Evolutionary conservation across 1,140 invertebrate species (phyloP).

Genomic region (Drosophila ironensis): DNA sequence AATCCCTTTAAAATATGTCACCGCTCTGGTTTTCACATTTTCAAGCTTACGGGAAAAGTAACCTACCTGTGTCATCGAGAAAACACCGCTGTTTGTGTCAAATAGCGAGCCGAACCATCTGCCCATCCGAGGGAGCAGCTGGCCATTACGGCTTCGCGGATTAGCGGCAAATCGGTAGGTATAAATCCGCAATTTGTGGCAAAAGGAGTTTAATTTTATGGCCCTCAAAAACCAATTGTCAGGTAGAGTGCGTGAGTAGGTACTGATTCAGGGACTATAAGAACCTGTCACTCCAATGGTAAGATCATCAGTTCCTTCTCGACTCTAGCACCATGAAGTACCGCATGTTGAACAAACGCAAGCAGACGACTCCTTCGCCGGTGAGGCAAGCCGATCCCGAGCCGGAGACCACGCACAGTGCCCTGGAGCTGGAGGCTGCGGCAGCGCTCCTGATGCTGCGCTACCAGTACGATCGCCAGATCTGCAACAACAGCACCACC

Average conservation of each 20-base stretch:
- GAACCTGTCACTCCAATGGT: neutral
- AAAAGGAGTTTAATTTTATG: no score
- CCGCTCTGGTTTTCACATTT: no score
- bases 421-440: conserved; percentile 61
- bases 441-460: conserved; percentile 58
- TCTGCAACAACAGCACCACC: conserved; percentile 1
- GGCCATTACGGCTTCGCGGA: conserved; percentile 28
- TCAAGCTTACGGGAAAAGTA: no score
- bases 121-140: conserved; percentile 16
- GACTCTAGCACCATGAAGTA: conserved; percentile 23
- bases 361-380: conserved; percentile 10
- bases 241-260: conserved; percentile 19
- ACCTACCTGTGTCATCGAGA: no score
- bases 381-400: neutral
- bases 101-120: neutral
- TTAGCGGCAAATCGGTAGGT: conserved; percentile 57
- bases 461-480: conserved; percentile 48
- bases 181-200: conserved; percentile 1
- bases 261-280: conserved; percentile 5
- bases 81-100: neutral
- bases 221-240: no score
- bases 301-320: conserved; percentile 20
- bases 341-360: conserved; percentile 32
- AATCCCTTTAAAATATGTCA: no score
- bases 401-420: conserved; percentile 6